Evolutionary conservation across 2,888 invertebrate species (phyloP), one percentile per base, ranked within the genome.

Genomic region (Alviniconcha strummeri): DNA sequence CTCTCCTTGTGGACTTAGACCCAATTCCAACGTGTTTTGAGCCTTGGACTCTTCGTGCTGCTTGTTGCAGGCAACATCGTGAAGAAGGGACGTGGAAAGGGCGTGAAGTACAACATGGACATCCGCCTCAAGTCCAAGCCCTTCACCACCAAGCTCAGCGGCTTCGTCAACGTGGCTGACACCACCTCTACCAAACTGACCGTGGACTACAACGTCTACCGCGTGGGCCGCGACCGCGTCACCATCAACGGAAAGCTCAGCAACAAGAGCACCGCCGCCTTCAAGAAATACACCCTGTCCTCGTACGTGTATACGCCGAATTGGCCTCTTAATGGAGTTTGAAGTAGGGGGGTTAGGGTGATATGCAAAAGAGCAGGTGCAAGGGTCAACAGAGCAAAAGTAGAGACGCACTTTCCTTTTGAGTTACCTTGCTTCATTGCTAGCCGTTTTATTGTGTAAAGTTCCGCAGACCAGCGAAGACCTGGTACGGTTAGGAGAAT

Each of bases 291-390:
- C 71, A 86, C 83, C 60, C 19, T 88, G 1, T 86, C 79, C 17
- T 86, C 88, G 90, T 89, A 85, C 87, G 88, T 87, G 36, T 8
- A 8, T n/a, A n/a, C n/a, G n/a, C n/a, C n/a, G n/a, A n/a, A n/a
- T n/a, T n/a, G n/a, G n/a, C n/a, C n/a, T n/a, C n/a, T n/a, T n/a
- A n/a, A n/a, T n/a, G n/a, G n/a, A n/a, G n/a, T n/a, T n/a, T n/a
- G n/a, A n/a, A n/a, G n/a, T n/a, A n/a, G n/a, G n/a, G n/a, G n/a
- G n/a, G n/a, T n/a, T n/a, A n/a, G n/a, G n/a, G n/a, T n/a, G n/a
- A n/a, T n/a, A n/a, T n/a, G n/a, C n/a, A n/a, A n/a, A n/a, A n/a
- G n/a, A n/a, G n/a, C n/a, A n/a, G n/a, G n/a, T n/a, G n/a, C n/a
- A n/a, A n/a, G n/a, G n/a, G n/a, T n/a, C n/a, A n/a, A n/a, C n/a